Percentiles rank a stretch among this genome's conserved stretches.
Evolutionary conservation across 2,113 vertebrate genomes (phyloP).

Genomic region (Lampris megalopsis): DNA sequence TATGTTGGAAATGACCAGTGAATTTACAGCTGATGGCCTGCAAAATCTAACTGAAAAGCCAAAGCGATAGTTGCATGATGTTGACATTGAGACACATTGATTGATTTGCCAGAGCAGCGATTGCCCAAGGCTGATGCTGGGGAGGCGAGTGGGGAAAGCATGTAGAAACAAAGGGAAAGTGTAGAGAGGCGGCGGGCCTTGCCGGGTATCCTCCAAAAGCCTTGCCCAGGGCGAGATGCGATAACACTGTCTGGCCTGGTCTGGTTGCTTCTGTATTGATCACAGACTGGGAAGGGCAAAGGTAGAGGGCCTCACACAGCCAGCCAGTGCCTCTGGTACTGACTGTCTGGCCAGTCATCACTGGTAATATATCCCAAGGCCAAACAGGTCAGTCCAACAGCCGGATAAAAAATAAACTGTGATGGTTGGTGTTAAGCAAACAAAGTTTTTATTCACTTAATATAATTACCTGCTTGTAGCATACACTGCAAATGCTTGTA

Average conservation of each 20-base stretch:
- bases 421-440: not conserved
- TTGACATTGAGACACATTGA: slow-evolving; percentile 79
- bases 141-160: slow-evolving; percentile 21
- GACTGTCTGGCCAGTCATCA: slow-evolving; percentile 68
- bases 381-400: slow-evolving; percentile 32
- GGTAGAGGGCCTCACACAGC: slow-evolving; percentile 10
- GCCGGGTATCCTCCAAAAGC: slow-evolving; percentile 31
- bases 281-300: slow-evolving; percentile 43
- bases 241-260: slow-evolving; percentile 74
- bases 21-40: not conserved
- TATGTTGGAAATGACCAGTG: not conserved
- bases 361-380: not conserved
- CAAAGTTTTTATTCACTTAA: not conserved
- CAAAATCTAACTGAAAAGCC: slow-evolving; percentile 18
- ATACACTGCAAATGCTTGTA: not conserved
- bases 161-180: slow-evolving; percentile 19
- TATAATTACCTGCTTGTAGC: too few relatives aligned
- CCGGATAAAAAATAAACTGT: slow-evolving; percentile 2
- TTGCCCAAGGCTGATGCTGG: slow-evolving; percentile 47
- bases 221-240: slow-evolving; percentile 62
- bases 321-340: slow-evolving; percentile 63
- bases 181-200: slow-evolving; percentile 37
- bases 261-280: slow-evolving; percentile 71
- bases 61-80: slow-evolving; percentile 31
- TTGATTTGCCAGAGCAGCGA: slow-evolving; percentile 36